Base-by-base conservation (phyloP, 2,113 vertebrate genomes). In the Globicephala melas region DNA sequence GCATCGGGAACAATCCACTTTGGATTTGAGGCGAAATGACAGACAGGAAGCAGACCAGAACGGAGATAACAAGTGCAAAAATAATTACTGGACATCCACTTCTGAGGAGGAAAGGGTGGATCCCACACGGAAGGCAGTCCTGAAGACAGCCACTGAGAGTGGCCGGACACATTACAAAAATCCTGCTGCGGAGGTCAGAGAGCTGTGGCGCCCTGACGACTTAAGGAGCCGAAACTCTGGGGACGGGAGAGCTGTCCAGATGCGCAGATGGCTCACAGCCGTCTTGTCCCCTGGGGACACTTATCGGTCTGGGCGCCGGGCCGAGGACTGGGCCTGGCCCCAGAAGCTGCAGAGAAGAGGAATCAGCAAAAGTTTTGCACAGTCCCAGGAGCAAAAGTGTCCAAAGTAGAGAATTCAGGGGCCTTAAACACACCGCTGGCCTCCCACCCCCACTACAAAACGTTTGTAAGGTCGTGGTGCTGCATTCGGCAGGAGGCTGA, bases 221-320 rank as follows among this genome's bases (percentile, higher is more conserved):
- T 11, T 12, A 5, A 10, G 0, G 36, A 15, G 28, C 68, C 33
- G 13, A 31, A 10, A 13, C 18, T 33, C 63, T 28, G 13, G 14
- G 13, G 36, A 5, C 0, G 1, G n/a, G n/a, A 38, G 26, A 25
- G 6, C 20, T 6, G 21, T 26, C 63, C 53, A 28, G 1, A 3
- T 8, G 53, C 53, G 76, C 76, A 10, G 28, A 33, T 1, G 21
- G 38, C 0, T n/a, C 20, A 1, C 47, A 5, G 17, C 23, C 1
- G 0, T 14, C 73, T 26, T 12, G 5, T 6, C 36, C 11, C 60
- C 15, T 1, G 58, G 23, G 10, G 82, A 67, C 14, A 3, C 62
- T 5, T 63, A 1, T 26, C 3, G 2, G 20, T 41, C 36, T 10
- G 3, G 10, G 18, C 1, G 0, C 62, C 1, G 3, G 18, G 36